These are phyloP conservation scores for Microchirus variegatus DNA, from an alignment of 2,797 vertebrate genomes.

Conservation along the genomic window DNA sequence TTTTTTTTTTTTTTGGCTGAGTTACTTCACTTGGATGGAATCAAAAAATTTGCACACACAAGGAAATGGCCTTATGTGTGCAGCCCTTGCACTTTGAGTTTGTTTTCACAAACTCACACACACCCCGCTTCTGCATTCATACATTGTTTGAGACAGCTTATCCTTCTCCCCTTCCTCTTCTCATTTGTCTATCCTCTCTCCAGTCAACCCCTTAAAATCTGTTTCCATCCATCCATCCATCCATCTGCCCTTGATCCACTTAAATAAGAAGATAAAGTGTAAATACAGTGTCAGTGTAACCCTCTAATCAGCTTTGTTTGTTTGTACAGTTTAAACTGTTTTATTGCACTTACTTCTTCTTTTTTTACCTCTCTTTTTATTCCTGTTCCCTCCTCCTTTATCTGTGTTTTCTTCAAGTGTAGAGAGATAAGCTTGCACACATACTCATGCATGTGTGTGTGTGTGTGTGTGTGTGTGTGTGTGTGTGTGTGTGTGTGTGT, in stretches of 20 bases:
- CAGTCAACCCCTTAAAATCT: constrained; percentile 58
- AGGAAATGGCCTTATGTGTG: not conserved
- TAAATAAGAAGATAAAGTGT: constrained; percentile 79
- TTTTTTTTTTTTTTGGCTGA: too few relatives aligned
- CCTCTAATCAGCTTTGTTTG: constrained; percentile 80
- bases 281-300: constrained; percentile 74
- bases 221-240: constrained; percentile 61
- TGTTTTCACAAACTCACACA: constrained; percentile 48
- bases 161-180: constrained; percentile 23
- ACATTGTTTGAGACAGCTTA: constrained; percentile 45
- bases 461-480: constrained; percentile 30
- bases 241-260: constrained; percentile 72
- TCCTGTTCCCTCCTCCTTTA: constrained; percentile 14
- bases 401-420: constrained; percentile 63
- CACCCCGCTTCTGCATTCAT: constrained; percentile 54
- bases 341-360: constrained; percentile 75
- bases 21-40: constrained; percentile 43
- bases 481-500: constrained; percentile 41
- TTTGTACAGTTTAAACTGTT: constrained; percentile 83
- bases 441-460: too few relatives aligned
- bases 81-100: constrained; percentile 25
- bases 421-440: constrained; percentile 66
- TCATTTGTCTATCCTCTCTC: constrained; percentile 61
- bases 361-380: constrained; percentile 15
- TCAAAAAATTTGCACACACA: constrained; percentile 5